phyloP scores from a whole-genome alignment of 2,888 invertebrate species.

The Catotricha subobsoleta region DNA sequence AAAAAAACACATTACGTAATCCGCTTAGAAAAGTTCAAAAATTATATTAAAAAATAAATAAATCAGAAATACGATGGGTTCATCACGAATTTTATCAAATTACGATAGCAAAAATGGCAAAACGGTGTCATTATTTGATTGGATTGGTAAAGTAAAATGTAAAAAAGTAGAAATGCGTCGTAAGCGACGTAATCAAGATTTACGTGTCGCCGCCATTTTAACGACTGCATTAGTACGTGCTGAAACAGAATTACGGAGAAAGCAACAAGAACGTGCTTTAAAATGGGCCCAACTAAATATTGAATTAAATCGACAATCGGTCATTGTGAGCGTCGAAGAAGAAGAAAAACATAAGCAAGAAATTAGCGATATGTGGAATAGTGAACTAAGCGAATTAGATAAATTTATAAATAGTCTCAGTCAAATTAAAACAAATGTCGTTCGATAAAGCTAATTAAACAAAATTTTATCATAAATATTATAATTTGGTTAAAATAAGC shows the following conservation, averaged over 20 bases:
- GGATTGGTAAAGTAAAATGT: constrained; percentile 5
- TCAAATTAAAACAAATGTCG: constrained; percentile 24
- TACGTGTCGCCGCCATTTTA: constrained; percentile 39
- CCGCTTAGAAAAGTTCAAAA: too few species aligned
- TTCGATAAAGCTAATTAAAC: constrained; percentile 19
- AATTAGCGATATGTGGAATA: constrained; percentile 25
- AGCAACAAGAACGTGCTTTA: constrained; percentile 34
- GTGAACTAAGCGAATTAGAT: constrained; percentile 38
- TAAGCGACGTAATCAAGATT: constrained; percentile 30
- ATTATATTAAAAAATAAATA: background rate
- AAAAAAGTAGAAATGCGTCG: constrained; percentile 16
- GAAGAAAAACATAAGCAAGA: constrained; percentile 16
- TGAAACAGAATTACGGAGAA: constrained; percentile 34
- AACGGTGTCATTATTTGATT: constrained; percentile 2
- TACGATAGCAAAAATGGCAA: background rate
- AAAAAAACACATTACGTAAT: background rate
- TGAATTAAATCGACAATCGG: constrained; percentile 16
- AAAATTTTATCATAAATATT: too few species aligned
- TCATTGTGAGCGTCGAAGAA: constrained; percentile 8
- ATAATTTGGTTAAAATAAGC: too few species aligned
- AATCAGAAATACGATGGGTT: too few species aligned
- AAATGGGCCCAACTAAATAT: constrained; percentile 32
- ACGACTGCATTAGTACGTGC: constrained; percentile 34
- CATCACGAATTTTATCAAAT: constrained; percentile 5
- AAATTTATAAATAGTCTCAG: constrained; percentile 37